A percentile compares a stretch with the other conserved stretches of the same genome.
These are phyloP conservation scores for Drosophila littoralis DNA, from an alignment of 1,140 invertebrate species.

Conservation along the genomic window DNA sequence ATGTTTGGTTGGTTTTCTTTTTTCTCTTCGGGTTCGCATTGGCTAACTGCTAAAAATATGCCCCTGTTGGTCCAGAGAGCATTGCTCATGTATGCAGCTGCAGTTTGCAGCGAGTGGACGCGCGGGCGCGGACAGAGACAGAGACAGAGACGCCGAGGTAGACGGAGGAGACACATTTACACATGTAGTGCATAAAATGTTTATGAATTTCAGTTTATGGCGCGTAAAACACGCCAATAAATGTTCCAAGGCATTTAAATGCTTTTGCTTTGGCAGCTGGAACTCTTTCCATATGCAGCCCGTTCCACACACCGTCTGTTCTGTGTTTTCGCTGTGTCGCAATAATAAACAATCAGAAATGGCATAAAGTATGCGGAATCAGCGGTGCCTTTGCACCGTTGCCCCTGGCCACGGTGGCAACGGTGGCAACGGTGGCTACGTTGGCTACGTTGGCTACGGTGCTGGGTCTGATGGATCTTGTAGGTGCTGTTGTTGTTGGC, in stretches of 20 bases:
- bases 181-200: constrained; percentile 83
- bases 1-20: not conserved
- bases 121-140: not conserved
- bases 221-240: constrained; percentile 83
- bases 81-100: constrained; percentile 27
- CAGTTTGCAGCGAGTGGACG: constrained; percentile 19
- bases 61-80: constrained; percentile 6
- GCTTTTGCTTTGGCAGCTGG: constrained; percentile 48
- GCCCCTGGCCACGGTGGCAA: constrained; percentile 15
- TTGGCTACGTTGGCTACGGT: not conserved
- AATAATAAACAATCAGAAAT: constrained; percentile 83
- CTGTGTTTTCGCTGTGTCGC: constrained; percentile 53
- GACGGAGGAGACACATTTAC: constrained; percentile 61
- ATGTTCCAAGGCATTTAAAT: constrained; percentile 79
- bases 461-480: not conserved
- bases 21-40: constrained; percentile 17
- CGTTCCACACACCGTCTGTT: not conserved
- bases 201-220: constrained; percentile 83
- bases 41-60: constrained; percentile 42
- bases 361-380: constrained; percentile 79
- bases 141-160: constrained; percentile 8
- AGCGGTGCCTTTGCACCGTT: constrained; percentile 47
- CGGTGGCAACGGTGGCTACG: no score
- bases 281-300: constrained; percentile 4
- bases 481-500: constrained; percentile 3